Base-by-base conservation (phyloP, 2,113 vertebrate genomes). In the Pseudorasbora parva region DNA sequence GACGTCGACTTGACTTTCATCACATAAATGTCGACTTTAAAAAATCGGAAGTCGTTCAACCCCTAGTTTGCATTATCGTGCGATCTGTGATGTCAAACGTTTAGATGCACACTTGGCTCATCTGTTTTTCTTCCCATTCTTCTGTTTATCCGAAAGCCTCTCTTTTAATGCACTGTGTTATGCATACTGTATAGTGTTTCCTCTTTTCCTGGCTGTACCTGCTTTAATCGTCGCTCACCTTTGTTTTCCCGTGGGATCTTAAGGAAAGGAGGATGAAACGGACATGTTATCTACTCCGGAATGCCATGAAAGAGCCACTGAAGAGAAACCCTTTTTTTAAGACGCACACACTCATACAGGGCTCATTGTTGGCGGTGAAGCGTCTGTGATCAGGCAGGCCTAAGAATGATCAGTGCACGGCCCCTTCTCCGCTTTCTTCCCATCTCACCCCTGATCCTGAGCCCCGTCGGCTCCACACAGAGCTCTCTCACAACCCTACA, bases 381-480 rank as follows among this genome's bases (percentile, higher is more conserved):
- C 49, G 74, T 76, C 84, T 88, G 85, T 88, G 86, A 90, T 90
- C 84, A 83, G 80, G 82, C 83, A 82, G 85, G 80, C 85, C 62
- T 47, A 77, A 77, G 82, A 78, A 74, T 78, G 83, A 88, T 64
- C 78, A 80, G 43, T 80, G 80, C 54, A 74, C 66, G 51, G 51
- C 73, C 87, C 85, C 85, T 85, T 86, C 86, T 88, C 83, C 60
- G 37, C 84, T 84, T 83, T 85, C 83, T 82, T 90, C 87, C 86
- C 85, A 86, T 84, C 81, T 87, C 49, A 71, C 86, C 74, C 78
- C 85, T 72, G 75, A 62, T 84, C 82, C 82, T 64, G 21, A 43
- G 37, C 71, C 83, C 82, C 82, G 76, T 79, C 60, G 72, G 73
- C 78, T 82, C 79, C 66, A 76, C 75, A 79, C 45, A 72, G 82